Base-by-base conservation (phyloP, 2,888 invertebrate species). In the Lymantria dispar region DNA sequence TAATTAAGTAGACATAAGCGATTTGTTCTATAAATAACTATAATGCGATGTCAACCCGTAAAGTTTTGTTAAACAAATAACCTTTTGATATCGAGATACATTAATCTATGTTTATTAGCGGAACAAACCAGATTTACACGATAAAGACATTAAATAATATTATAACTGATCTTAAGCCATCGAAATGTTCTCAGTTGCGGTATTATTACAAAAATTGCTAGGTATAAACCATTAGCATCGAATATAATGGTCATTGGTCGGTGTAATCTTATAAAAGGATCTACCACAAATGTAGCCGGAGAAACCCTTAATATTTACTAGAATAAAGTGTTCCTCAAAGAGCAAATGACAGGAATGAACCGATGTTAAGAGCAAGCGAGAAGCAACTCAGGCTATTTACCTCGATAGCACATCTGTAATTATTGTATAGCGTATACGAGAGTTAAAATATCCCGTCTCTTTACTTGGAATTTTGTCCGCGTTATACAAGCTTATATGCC, bases 391-490 rank as follows among this genome's bases (percentile, higher is more conserved):
- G 83, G 83, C 82, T 86, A 84, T 87, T 87, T 87, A 85, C 83
- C 84, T 81, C 83, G 74, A 80, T 78, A 74, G 78, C 81, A 81
- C 83, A 83, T 84, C 84, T 78, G 85, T 90, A 90, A 90, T 88
- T 88, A 89, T 82, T 82, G 78, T 77, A 75, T 74, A 76, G 75
- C 76, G 75, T 80, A 80, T 77, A 83, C 77, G 74, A 76, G 71
- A 71, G 76, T 82, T 85, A 79, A 87, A 85, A 83, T 84, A 84
- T 80, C 78, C 79, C 76, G 74, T 68, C 80, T 76, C 76, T 81
- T 78, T 79, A 79, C 79, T 78, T 66, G 76, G 73, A 76, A 78
- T 78, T 75, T 73, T 70, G 74, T 77, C 65, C 70, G 56, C 54
- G 63, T 55, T 51, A 63, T 58, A 71, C 55, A 40, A 60, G 50